Evolutionary conservation across 2,888 invertebrate genomes (phyloP).

Genomic region (Nomada hirtipes): DNA sequence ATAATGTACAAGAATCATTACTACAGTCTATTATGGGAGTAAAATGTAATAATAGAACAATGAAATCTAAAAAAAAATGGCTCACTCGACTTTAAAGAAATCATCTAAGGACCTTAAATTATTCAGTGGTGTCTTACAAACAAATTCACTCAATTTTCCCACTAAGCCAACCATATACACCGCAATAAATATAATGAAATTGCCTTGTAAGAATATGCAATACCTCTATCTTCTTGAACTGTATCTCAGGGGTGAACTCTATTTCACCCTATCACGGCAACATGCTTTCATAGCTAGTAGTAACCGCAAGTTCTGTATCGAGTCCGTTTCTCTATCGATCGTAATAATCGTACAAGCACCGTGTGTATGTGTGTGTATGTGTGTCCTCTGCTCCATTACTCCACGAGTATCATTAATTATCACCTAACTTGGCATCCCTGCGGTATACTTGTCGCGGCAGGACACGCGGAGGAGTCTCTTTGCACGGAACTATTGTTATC

Average conservation of each 20-base stretch:
- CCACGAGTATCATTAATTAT: constrained; percentile 88
- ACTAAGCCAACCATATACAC: constrained; percentile 37
- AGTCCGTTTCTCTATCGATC: constrained; percentile 46
- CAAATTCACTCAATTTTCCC: constrained; percentile 7
- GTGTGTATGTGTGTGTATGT: constrained; percentile 34
- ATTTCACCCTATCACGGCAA: constrained; percentile 55
- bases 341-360: constrained; percentile 59
- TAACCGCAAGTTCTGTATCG: constrained; percentile 42
- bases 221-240: constrained; percentile 34
- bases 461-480: constrained; percentile 80
- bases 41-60: constrained; percentile 17
- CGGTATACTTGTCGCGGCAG: constrained; percentile 87
- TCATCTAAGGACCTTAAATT: neutral
- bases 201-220: constrained; percentile 35
- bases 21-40: neutral
- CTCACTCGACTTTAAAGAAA: constrained; percentile 3
- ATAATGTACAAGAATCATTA: neutral
- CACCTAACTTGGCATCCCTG: constrained; percentile 96
- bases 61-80: neutral
- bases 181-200: constrained; percentile 22
- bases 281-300: constrained; percentile 42
- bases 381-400: constrained; percentile 53
- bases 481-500: constrained; percentile 69
- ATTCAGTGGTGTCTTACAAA: constrained; percentile 5
- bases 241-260: constrained; percentile 35